Conservation (phyloP, 2,888 invertebrate species). For the Tuta absoluta region DNA sequence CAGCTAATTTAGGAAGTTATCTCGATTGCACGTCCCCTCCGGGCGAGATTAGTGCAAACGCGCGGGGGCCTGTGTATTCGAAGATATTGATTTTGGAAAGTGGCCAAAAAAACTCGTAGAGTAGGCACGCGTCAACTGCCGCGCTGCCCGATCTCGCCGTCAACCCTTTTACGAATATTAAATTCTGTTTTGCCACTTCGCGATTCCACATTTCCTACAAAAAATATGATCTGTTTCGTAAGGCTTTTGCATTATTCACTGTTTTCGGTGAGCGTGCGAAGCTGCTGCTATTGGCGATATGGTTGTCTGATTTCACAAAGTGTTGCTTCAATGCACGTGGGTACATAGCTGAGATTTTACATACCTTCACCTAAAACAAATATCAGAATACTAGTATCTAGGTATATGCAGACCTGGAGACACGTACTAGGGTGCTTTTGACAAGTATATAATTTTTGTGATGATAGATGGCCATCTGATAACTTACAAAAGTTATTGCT, state of each 20-base stretch:
- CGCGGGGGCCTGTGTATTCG: constrained; percentile 72
- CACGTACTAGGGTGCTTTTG: neutral
- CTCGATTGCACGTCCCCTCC: constrained; percentile 53
- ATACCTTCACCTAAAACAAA: neutral
- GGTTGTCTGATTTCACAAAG: constrained; percentile 13
- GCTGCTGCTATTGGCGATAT: constrained; percentile 22
- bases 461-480: too few species aligned
- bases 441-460: neutral
- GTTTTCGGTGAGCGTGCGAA: constrained; percentile 53
- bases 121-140: constrained; percentile 78
- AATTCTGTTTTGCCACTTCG: constrained; percentile 81
- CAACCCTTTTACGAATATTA: constrained; percentile 82
- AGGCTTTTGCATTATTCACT: constrained; percentile 69
- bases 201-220: constrained; percentile 72
- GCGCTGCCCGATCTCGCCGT: constrained; percentile 74
- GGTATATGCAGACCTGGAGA: neutral
- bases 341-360: constrained; percentile 3
- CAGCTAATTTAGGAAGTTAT: constrained; percentile 33
- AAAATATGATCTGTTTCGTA: constrained; percentile 72
- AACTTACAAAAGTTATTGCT: constrained; percentile 18
- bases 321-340: neutral
- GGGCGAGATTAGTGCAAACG: constrained; percentile 75
- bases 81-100: constrained; percentile 80
- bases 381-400: neutral
- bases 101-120: constrained; percentile 77